These are phyloP conservation scores for Cyanocitta stelleri DNA, from an alignment of 2,113 vertebrate species.

Conservation along the genomic window DNA sequence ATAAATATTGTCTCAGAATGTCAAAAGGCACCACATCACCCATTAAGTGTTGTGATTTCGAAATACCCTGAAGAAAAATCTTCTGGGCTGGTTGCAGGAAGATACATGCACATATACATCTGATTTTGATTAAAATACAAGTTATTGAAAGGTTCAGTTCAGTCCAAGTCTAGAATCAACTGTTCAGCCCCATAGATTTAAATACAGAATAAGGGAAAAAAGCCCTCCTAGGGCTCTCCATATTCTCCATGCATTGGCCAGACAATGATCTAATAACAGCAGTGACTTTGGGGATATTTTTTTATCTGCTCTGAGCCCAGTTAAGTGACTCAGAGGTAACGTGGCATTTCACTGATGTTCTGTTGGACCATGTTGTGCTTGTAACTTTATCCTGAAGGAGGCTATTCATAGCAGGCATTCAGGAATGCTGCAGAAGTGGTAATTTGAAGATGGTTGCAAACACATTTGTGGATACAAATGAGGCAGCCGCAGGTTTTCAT, in stretches of 20 bases:
- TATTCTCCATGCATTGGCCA: slow-evolving; percentile 36
- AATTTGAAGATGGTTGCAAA: background rate
- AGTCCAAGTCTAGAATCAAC: slow-evolving; percentile 45
- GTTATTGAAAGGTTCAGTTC: slow-evolving; percentile 39
- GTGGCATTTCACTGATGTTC: background rate
- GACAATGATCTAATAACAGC: slow-evolving; percentile 62
- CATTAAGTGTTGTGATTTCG: background rate
- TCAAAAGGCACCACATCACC: background rate
- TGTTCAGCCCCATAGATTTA: slow-evolving; percentile 4
- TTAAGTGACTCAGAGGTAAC: slow-evolving; percentile 10
- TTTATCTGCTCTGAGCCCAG: slow-evolving; percentile 14
- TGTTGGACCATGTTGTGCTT: background rate
- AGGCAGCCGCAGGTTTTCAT: background rate
- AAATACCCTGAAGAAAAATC: slow-evolving; percentile 15
- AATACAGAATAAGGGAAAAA: background rate
- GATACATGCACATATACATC: background rate
- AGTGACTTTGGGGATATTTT: slow-evolving; percentile 26
- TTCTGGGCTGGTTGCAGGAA: background rate
- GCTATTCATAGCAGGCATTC: background rate
- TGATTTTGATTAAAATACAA: slow-evolving; percentile 49
- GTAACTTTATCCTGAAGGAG: background rate
- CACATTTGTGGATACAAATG: background rate
- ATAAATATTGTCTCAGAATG: background rate
- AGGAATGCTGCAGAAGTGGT: background rate
- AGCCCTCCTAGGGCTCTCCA: slow-evolving; percentile 24